Conservation (phyloP, 2,797 vertebrate genomes). For the Gymnodraco acuticeps region DNA sequence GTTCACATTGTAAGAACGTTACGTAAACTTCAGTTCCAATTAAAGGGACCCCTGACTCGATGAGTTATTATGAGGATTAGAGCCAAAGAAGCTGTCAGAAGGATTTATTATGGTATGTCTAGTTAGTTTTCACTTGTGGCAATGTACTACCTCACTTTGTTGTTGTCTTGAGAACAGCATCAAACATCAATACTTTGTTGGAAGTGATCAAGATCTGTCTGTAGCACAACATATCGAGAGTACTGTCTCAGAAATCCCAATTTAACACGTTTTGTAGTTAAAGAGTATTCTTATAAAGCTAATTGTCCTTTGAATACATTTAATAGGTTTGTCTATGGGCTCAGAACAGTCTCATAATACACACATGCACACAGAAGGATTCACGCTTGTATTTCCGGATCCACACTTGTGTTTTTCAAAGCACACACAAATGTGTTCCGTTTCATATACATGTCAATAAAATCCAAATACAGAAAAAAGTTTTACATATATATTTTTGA, state of each 20-base stretch:
- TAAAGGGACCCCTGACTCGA: constrained; percentile 52
- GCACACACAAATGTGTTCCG: too few species aligned
- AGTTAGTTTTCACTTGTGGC: background rate
- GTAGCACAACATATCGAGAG: background rate
- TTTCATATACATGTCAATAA: too few species aligned
- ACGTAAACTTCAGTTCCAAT: constrained; percentile 45
- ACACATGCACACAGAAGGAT: too few species aligned
- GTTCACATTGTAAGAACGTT: constrained; percentile 44
- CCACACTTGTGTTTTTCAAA: too few species aligned
- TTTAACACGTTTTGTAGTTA: too few species aligned
- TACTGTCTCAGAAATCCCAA: background rate
- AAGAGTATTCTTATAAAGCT: too few species aligned
- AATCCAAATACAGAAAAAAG: too few species aligned
- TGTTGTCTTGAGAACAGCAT: background rate
- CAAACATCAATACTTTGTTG: background rate
- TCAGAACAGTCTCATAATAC: too few species aligned
- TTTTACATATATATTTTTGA: too few species aligned
- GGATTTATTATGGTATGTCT: constrained; percentile 2
- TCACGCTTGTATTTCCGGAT: too few species aligned
- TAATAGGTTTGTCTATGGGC: too few species aligned
- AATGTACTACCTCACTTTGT: background rate
- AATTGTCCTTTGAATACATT: too few species aligned
- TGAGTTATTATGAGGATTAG: constrained; percentile 49
- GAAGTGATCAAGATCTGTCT: background rate
- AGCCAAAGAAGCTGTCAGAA: constrained; percentile 12